Conservation (phyloP, 2,113 vertebrate genomes). For the Solea solea region DNA sequence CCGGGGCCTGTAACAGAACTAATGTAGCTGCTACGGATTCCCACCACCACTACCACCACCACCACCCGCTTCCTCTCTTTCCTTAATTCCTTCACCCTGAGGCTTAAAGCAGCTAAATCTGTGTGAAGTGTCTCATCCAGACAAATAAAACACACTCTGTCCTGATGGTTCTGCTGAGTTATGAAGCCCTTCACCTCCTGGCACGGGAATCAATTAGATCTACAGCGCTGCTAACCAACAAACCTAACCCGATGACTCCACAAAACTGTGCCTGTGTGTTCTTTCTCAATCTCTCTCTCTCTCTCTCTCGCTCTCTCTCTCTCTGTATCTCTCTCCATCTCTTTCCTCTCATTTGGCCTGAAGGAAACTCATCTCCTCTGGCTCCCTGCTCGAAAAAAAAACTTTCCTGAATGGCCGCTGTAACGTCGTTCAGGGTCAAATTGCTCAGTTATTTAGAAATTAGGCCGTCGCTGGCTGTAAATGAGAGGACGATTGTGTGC, state of each 20-base stretch:
- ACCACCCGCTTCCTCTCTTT: conserved; percentile 12
- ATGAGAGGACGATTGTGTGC: conserved; percentile 47
- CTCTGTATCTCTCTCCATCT: too few species aligned
- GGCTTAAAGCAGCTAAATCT: conserved; percentile 38
- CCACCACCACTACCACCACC: conserved; percentile 25
- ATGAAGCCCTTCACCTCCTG: conserved; percentile 33
- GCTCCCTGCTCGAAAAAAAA: conserved; percentile 2
- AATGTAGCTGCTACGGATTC: conserved; percentile 53
- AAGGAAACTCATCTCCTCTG: conserved; percentile 22
- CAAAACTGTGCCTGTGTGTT: not conserved
- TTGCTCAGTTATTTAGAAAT: conserved; percentile 27
- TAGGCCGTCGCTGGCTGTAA: conserved; percentile 24
- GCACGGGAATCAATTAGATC: conserved; percentile 38
- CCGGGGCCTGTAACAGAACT: conserved; percentile 53
- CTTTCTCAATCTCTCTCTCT: too few species aligned
- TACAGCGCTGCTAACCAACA: conserved; percentile 26
- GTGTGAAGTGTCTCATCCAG: conserved; percentile 35
- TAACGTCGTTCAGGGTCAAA: conserved; percentile 42
- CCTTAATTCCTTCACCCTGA: conserved; percentile 30
- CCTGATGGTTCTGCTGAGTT: conserved; percentile 22
- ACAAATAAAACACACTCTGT: conserved; percentile 41
- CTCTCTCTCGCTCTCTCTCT: too few species aligned
- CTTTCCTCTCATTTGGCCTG: not conserved
- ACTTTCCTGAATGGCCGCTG: conserved; percentile 25
- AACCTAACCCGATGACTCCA: conserved; percentile 35